phyloP scores from a whole-genome alignment of 2,797 vertebrate genomes.

The Bradypus variegatus region DNA sequence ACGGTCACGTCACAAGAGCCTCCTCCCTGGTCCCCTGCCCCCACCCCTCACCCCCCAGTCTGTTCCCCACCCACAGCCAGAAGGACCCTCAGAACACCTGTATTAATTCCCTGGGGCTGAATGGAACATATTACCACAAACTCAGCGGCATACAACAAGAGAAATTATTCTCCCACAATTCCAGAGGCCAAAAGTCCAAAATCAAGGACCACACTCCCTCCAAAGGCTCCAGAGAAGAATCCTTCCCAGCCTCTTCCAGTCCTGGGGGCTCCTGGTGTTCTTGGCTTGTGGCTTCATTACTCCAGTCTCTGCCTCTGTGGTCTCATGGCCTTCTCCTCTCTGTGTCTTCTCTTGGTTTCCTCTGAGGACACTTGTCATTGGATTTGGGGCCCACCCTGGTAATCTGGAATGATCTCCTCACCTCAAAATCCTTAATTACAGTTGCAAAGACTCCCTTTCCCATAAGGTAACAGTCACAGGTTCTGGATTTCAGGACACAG shows the following conservation, averaged over 20 bases:
- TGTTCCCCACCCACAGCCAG: not conserved
- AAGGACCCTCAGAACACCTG: not conserved
- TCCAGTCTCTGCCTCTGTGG: not conserved
- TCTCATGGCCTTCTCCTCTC: not conserved
- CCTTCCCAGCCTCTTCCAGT: not conserved
- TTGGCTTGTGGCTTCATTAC: not conserved
- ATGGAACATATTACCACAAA: not conserved
- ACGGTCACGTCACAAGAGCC: not conserved
- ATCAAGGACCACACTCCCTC: not conserved
- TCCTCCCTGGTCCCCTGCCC: not conserved
- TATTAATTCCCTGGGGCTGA: too few species aligned
- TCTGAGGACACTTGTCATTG: not conserved
- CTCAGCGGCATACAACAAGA: not conserved
- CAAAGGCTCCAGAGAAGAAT: not conserved
- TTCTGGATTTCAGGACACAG: not conserved
- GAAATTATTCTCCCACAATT: not conserved
- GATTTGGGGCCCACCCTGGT: not conserved
- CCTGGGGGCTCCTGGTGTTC: not conserved
- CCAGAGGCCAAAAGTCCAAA: not conserved
- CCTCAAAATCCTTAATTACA: not conserved
- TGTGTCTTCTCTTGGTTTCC: not conserved
- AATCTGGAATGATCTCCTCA: not conserved
- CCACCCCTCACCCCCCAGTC: not conserved
- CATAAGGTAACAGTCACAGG: not conserved
- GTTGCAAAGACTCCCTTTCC: not conserved